phyloP scores from a whole-genome alignment of 2,888 invertebrate species.

The Gortyna flavago region DNA sequence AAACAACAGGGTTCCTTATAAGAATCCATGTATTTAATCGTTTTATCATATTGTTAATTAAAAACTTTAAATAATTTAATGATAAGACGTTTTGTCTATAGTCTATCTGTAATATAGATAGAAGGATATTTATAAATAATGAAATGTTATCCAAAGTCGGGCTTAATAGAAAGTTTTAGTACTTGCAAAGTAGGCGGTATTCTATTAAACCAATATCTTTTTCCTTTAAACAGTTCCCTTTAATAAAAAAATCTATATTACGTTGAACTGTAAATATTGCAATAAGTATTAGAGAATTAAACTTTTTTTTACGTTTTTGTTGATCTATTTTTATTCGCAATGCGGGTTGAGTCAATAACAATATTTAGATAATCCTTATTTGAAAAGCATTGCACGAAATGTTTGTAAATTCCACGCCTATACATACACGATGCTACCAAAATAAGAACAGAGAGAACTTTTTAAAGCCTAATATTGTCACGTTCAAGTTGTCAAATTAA shows the following conservation, averaged over 20 bases:
- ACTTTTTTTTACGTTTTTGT: constrained; percentile 51
- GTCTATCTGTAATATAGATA: constrained; percentile 63
- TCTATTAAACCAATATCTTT: constrained; percentile 47
- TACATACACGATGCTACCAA: neutral
- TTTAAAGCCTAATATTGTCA: neutral
- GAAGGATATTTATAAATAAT: constrained; percentile 60
- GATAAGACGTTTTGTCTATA: constrained; percentile 63
- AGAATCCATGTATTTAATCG: constrained; percentile 71
- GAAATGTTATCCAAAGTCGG: constrained; percentile 63
- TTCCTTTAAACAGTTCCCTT: constrained; percentile 47
- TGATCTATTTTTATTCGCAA: constrained; percentile 52
- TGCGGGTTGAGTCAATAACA: constrained; percentile 50
- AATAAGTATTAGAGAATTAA: constrained; percentile 65
- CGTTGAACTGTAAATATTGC: constrained; percentile 69
- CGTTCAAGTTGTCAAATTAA: neutral
- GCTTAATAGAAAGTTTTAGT: constrained; percentile 70
- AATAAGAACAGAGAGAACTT: neutral
- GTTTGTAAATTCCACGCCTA: neutral
- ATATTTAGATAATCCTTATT: constrained; percentile 19
- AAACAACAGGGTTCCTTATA: constrained; percentile 76
- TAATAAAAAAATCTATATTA: constrained; percentile 55
- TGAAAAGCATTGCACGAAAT: neutral
- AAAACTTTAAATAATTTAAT: constrained; percentile 49
- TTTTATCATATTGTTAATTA: constrained; percentile 60
- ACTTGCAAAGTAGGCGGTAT: constrained; percentile 59